A percentile compares a stretch with the other conserved stretches of the same genome.
These are phyloP conservation scores for Hippolais icterina DNA, from an alignment of 2,113 vertebrate species.

Conservation along the genomic window DNA sequence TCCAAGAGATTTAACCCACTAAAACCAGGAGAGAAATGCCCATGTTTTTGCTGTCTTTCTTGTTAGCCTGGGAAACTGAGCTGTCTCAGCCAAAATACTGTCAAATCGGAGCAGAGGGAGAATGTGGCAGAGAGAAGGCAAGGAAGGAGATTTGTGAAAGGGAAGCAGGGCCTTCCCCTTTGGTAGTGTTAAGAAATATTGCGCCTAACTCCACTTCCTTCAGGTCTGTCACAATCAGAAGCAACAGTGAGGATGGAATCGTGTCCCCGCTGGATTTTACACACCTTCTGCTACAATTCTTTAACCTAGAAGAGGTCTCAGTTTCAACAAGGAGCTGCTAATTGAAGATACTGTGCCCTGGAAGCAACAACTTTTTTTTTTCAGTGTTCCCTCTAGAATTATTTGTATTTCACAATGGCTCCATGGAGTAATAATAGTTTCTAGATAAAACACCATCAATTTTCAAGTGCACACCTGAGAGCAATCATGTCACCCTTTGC, in stretches of 20 bases:
- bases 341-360: neutral
- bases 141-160: neutral
- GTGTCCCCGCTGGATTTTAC: neutral
- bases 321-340: neutral
- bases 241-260: neutral
- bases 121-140: rapidly evolving
- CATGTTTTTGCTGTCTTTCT: neutral
- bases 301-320: neutral
- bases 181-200: neutral
- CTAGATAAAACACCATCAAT: neutral
- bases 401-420: neutral
- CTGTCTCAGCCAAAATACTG: neutral
- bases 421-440: neutral
- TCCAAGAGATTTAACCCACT: neutral
- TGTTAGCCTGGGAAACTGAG: neutral
- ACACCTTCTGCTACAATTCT: neutral
- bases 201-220: neutral
- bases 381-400: neutral
- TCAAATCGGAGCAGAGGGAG: neutral
- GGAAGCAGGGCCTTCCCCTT: neutral
- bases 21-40: neutral
- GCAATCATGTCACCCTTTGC: neutral
- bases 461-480: neutral
- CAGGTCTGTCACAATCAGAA: neutral
- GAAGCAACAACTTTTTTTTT: neutral